Percentiles rank a stretch among this genome's conserved stretches.
Conservation (phyloP, 2,797 vertebrate genomes). For the Petrocephalus schoutedeni region DNA sequence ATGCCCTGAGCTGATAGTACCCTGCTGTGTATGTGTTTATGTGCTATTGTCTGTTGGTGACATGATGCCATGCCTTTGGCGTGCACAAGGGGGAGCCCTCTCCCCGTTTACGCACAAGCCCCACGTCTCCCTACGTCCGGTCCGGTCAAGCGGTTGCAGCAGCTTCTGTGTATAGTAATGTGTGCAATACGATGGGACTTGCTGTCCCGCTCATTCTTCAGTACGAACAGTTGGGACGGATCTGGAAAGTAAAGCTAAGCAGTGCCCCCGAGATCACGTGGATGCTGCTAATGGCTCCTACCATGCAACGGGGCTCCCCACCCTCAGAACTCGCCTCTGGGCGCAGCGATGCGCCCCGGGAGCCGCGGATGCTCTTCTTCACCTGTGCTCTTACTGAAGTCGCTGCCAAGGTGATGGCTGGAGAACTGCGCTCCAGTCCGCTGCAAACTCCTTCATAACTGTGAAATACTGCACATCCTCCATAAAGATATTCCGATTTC, state of each 20-base stretch:
- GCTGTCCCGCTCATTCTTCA: not conserved
- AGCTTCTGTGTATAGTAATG: not conserved
- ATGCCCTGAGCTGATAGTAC: not conserved
- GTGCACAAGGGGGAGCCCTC: not conserved
- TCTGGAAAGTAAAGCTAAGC: not conserved
- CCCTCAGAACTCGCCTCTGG: not conserved
- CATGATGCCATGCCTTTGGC: not conserved
- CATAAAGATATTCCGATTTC: not conserved
- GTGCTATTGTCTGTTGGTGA: not conserved
- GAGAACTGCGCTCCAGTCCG: slow-evolving; percentile 7
- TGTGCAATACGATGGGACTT: not conserved
- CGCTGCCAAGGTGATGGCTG: slow-evolving; percentile 21
- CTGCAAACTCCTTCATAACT: slow-evolving; percentile 10
- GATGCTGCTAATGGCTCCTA: not conserved
- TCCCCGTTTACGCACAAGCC: not conserved
- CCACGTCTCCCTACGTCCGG: not conserved
- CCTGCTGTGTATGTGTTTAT: not conserved
- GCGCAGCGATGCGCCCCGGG: not conserved
- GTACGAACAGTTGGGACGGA: not conserved
- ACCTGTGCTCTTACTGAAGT: slow-evolving; percentile 21
- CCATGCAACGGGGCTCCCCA: not conserved
- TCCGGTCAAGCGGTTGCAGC: not conserved
- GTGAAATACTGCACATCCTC: not conserved
- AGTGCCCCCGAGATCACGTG: not conserved
- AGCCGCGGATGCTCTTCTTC: not conserved